These are phyloP conservation scores for Trichogramma evanescens DNA, from an alignment of 2,888 invertebrate genomes.

Conservation along the genomic window DNA sequence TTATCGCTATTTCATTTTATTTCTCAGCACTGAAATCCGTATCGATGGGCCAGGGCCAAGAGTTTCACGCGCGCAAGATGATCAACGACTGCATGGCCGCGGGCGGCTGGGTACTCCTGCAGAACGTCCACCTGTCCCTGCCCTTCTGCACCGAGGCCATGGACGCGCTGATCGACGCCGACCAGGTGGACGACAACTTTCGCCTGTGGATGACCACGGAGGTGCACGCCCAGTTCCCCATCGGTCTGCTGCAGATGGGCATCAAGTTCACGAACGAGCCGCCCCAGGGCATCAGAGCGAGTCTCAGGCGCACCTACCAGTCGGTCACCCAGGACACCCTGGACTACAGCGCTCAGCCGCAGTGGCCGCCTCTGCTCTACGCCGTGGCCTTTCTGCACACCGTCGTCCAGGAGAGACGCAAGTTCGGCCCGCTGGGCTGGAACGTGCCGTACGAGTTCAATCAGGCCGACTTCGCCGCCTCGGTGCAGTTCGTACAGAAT, in stretches of 20 bases:
- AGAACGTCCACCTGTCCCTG: constrained; percentile 92
- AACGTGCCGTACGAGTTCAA: constrained; percentile 96
- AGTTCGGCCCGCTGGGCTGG: constrained; percentile 96
- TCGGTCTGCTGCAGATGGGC: constrained; percentile 72
- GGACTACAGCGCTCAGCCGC: constrained; percentile 83
- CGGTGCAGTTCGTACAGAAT: constrained; percentile 92
- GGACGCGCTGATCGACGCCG: constrained; percentile 80
- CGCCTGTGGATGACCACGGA: constrained; percentile 93
- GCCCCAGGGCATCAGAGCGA: constrained; percentile 89
- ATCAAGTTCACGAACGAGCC: constrained; percentile 98
- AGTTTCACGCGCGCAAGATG: constrained; percentile 75
- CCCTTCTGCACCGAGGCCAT: constrained; percentile 90
- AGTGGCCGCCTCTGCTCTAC: constrained; percentile 91
- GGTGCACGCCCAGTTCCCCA: constrained; percentile 88
- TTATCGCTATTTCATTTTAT: not conserved
- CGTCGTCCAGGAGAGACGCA: constrained; percentile 88
- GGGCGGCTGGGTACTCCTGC: constrained; percentile 90
- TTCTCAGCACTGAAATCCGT: constrained; percentile 68
- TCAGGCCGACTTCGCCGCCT: constrained; percentile 92
- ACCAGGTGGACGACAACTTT: constrained; percentile 74
- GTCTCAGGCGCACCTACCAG: constrained; percentile 90
- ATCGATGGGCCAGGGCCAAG: constrained; percentile 98
- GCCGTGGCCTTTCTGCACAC: constrained; percentile 93
- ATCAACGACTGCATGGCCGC: constrained; percentile 69
- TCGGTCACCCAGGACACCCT: constrained; percentile 81